phyloP scores from a whole-genome alignment of 2,797 vertebrate species.

The Cossypha heuglini region DNA sequence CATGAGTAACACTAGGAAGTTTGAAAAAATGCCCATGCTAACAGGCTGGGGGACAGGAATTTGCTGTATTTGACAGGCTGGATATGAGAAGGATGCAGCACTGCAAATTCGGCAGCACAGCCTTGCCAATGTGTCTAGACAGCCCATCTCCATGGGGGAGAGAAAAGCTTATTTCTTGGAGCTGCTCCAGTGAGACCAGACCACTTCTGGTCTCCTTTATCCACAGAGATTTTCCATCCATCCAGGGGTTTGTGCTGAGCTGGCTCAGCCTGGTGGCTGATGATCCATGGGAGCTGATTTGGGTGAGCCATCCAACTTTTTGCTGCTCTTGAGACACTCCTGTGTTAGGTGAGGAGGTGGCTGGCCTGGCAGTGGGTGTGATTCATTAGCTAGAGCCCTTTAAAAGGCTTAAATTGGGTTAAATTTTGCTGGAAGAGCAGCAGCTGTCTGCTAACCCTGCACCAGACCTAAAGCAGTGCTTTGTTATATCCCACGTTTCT shows the following conservation, averaged over 20 bases:
- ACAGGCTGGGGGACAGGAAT: neutral
- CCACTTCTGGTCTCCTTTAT: neutral
- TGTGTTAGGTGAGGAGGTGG: neutral
- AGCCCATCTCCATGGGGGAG: conserved; percentile 20
- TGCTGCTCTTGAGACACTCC: neutral
- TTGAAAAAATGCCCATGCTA: neutral
- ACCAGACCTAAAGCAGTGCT: neutral
- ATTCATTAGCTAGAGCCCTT: neutral
- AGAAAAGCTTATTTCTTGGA: conserved; percentile 33
- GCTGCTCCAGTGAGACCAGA: conserved; percentile 8
- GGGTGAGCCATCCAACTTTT: neutral
- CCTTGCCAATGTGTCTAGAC: conserved; percentile 64
- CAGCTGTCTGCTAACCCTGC: neutral
- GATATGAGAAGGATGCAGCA: conserved; percentile 20
- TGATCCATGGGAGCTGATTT: fast-evolving
- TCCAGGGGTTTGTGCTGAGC: neutral
- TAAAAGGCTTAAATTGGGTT: neutral
- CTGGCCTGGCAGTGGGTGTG: neutral
- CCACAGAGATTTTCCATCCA: neutral
- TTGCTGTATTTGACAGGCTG: neutral
- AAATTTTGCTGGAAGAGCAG: neutral
- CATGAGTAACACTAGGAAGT: neutral
- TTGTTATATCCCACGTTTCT: fast-evolving
- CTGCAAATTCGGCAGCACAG: neutral
- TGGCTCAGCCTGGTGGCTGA: neutral